Percentiles rank a stretch among this genome's conserved stretches.
phyloP scores from a whole-genome alignment of 2,888 invertebrate species.

The Syritta pipiens region DNA sequence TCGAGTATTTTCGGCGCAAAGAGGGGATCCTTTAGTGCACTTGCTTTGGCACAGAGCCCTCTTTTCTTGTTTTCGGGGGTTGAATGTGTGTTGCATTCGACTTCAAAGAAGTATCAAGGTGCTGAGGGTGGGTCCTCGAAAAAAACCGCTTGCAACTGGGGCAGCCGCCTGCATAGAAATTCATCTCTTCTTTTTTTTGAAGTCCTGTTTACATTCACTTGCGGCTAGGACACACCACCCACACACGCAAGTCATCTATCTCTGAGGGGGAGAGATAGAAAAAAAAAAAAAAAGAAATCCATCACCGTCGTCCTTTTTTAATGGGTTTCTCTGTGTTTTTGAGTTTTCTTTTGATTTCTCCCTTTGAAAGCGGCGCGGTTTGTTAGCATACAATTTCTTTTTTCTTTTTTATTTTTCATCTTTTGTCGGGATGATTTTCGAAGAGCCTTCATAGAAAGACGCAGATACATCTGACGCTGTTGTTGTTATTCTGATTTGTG shows the following conservation, averaged over 20 bases:
- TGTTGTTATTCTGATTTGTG: neutral
- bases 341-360: neutral
- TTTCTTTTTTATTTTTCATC: neutral
- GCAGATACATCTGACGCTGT: no score
- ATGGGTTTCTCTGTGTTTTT: neutral
- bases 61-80: neutral
- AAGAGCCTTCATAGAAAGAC: neutral
- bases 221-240: neutral
- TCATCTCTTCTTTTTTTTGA: neutral
- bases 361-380: neutral
- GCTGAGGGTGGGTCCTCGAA: neutral
- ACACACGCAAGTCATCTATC: no score
- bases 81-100: neutral
- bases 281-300: neutral
- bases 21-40: conserved; percentile 3
- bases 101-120: neutral
- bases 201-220: conserved; percentile 4
- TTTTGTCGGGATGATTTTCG: neutral
- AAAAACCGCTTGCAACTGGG: neutral
- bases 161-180: neutral
- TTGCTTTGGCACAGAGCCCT: neutral
- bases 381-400: no score
- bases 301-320: conserved; percentile 1
- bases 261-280: no score
- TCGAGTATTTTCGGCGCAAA: neutral